Evolutionary conservation across 2,113 vertebrate genomes (phyloP), one percentile per base, ranked within the genome.

Genomic region (Scophthalmus maximus): DNA sequence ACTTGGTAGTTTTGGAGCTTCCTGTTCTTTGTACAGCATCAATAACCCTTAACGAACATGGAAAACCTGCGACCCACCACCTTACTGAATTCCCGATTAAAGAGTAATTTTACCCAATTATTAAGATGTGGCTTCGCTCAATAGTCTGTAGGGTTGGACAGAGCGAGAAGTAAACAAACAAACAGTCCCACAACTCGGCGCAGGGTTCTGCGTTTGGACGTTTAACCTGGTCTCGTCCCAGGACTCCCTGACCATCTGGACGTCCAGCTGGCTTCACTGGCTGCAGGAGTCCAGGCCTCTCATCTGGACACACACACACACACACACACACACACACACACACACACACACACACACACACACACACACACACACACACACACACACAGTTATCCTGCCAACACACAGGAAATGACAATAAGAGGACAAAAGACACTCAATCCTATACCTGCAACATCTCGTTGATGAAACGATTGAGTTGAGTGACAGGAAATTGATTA

Each of bases 181-280:
- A 27, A 53, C 40, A 23, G 11, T 73, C 46, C 51, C 68, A 38
- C 40, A 18, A 30, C 25, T n/a, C 55, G 44, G 51, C 6, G 2
- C 22, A 36, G 59, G 44, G 55, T 73, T 56, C 59, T 51, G 51
- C 47, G 34, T 78, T 78, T 71, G 26, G 67, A 44, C 29, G 5
- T 73, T 76, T 76, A 20, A 64, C 69, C 59, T 60, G 64, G 51
- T 27, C 3, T 1, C 15, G 36, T 82, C 55, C 38, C 79, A 65
- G 65, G 22, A 59, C 57, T 63, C 73, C 32, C 49, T 55, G 38
- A 67, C 73, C 81, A 84, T 77, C 81, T 80, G 79, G 81, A 66
- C 12, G 52, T 65, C 72, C 69, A 77, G 64, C 52, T 81, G 81
- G 75, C 62, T 73, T 14, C n/a, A 29, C 53, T 25, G 27, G 56